Conservation (phyloP, 2,888 invertebrate species). For the Leptinotarsa peninsularis region DNA sequence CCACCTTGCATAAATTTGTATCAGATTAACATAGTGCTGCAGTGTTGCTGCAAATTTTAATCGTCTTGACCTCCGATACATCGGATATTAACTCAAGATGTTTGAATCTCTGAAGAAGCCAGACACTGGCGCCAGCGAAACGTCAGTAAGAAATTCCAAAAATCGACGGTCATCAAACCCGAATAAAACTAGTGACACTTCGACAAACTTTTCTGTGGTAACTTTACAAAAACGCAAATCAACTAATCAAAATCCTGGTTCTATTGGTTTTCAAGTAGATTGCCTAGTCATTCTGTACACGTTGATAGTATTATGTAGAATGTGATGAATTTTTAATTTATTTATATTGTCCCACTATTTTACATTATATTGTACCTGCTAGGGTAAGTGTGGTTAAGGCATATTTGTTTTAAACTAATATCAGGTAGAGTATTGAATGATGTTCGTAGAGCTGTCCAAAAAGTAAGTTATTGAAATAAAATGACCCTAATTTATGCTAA, state of each 20-base stretch:
- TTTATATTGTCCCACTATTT: constrained; percentile 1
- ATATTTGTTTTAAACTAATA: constrained; percentile 20
- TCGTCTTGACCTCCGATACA: too few species aligned
- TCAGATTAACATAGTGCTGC: too few species aligned
- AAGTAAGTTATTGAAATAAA: constrained; percentile 10
- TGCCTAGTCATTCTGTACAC: constrained; percentile 24
- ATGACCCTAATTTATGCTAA: constrained; percentile 24
- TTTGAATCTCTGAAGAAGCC: too few species aligned
- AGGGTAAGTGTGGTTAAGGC: constrained; percentile 15
- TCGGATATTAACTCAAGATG: too few species aligned
- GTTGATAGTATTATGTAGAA: constrained; percentile 23
- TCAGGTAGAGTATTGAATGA: background rate
- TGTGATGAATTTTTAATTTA: constrained; percentile 27
- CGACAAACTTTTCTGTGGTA: too few species aligned
- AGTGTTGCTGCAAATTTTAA: too few species aligned
- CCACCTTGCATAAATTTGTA: too few species aligned
- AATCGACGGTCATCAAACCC: too few species aligned
- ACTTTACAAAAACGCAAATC: background rate
- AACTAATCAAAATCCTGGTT: background rate
- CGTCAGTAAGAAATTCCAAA: too few species aligned
- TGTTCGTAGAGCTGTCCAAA: background rate
- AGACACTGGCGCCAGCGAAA: too few species aligned
- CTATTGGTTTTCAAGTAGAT: background rate
- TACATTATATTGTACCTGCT: constrained; percentile 29
- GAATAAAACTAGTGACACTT: background rate